Conservation (phyloP, 2,888 invertebrate species). For the Poecilobothrus nobilitatus region DNA sequence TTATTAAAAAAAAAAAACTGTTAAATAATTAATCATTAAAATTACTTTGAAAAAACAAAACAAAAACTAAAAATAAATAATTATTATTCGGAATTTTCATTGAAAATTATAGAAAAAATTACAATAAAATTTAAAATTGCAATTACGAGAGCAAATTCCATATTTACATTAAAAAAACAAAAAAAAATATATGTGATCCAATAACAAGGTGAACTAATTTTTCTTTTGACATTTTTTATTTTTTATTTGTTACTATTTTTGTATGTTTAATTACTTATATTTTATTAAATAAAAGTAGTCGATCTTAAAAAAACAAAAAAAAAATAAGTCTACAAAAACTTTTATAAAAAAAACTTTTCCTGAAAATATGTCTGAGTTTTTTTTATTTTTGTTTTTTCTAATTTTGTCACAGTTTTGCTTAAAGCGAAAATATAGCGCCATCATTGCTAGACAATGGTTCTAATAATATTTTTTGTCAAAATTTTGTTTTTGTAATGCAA, state of each 20-base stretch:
- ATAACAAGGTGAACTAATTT: conserved; percentile 1
- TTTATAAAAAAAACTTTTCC: background rate
- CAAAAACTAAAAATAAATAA: too few species aligned
- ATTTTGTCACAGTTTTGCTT: too few species aligned
- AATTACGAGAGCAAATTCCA: background rate
- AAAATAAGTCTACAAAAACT: background rate
- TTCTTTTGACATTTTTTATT: background rate
- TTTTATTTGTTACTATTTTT: too few species aligned
- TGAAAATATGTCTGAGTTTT: background rate
- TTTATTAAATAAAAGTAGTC: background rate
- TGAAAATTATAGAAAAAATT: background rate
- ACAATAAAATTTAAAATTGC: too few species aligned
- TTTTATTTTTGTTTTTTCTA: too few species aligned
- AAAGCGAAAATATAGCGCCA: too few species aligned
- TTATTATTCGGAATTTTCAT: background rate
- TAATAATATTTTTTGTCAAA: too few species aligned
- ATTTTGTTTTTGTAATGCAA: too few species aligned
- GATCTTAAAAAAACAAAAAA: background rate
- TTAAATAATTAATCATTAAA: too few species aligned
- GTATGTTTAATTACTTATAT: background rate
- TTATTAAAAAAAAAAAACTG: too few species aligned
- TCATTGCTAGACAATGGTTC: too few species aligned
- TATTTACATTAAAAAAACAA: background rate
- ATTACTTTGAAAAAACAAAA: too few species aligned
- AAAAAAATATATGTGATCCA: background rate